A percentile compares a stretch with the other conserved stretches of the same genome.
Evolutionary conservation across 2,113 vertebrate genomes (phyloP).

Genomic region (Cricetomys ansorgei): DNA sequence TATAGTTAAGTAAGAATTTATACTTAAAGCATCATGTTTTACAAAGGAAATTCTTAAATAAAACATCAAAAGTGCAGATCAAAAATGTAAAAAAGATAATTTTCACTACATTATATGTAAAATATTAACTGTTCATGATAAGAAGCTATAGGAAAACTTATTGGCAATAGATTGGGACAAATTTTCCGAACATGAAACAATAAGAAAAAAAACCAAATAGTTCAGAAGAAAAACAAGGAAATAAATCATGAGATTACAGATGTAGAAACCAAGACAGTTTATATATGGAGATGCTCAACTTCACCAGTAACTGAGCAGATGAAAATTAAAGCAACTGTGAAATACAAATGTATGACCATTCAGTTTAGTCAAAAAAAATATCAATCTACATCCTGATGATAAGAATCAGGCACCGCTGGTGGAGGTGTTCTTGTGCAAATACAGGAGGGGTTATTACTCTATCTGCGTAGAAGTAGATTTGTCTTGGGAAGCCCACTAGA

Average conservation of each 20-base stretch:
- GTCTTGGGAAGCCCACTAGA: background rate
- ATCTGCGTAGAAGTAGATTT: background rate
- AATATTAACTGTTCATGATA: background rate
- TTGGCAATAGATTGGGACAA: background rate
- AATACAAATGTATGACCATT: background rate
- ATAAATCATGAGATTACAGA: slow-evolving; percentile 1
- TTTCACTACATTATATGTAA: slow-evolving; percentile 12
- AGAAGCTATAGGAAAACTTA: slow-evolving; percentile 7
- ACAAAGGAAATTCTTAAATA: background rate
- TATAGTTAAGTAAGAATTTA: background rate
- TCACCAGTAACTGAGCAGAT: background rate
- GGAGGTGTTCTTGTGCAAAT: background rate
- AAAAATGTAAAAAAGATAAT: background rate
- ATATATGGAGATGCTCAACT: background rate
- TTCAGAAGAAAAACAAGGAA: slow-evolving; percentile 17
- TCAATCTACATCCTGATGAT: background rate
- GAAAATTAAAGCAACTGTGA: slow-evolving; percentile 18
- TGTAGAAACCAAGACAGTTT: background rate
- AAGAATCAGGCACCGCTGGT: background rate
- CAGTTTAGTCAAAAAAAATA: background rate
- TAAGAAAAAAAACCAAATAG: slow-evolving; percentile 38
- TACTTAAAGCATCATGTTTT: background rate
- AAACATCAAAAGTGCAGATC: slow-evolving; percentile 10
- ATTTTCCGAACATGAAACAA: slow-evolving; percentile 4
- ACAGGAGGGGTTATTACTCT: background rate